A percentile compares a stretch with the other conserved stretches of the same genome.
phyloP scores from a whole-genome alignment of 2,113 vertebrate genomes.

The Anarhynchus alexandrinus region DNA sequence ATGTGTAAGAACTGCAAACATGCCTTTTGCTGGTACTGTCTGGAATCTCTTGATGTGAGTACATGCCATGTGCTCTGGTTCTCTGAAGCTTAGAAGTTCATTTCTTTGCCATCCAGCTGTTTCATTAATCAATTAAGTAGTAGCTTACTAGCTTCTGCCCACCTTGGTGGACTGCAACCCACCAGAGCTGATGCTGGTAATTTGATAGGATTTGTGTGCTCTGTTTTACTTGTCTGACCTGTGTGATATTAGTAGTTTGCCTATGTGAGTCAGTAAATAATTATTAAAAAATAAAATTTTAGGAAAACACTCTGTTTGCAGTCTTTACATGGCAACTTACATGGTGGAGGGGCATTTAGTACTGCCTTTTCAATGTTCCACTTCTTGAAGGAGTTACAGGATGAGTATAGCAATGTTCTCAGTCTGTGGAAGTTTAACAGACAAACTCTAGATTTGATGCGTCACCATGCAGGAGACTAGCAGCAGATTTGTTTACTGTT shows the following conservation, averaged over 20 bases:
- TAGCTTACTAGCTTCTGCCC: not conserved
- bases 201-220: not conserved
- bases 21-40: constrained; percentile 99
- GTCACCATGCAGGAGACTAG: not conserved
- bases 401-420: not conserved
- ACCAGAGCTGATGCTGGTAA: not conserved
- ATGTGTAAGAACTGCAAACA: constrained; percentile 99
- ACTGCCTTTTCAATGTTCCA: not conserved
- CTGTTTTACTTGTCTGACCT: not conserved
- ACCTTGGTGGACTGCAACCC: rapidly evolving
- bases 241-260: not conserved
- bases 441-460: not conserved
- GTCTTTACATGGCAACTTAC: not conserved
- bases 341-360: not conserved
- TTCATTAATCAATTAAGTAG: not conserved
- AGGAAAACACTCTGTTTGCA: not conserved
- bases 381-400: not conserved
- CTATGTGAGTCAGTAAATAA: not conserved
- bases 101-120: not conserved
- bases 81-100: not conserved
- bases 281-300: not conserved
- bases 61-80: not conserved
- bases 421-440: not conserved
- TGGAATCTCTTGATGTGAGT: constrained; percentile 98
- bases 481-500: not conserved